Conservation (phyloP, 2,888 invertebrate species). For the Apodemia mormo region DNA sequence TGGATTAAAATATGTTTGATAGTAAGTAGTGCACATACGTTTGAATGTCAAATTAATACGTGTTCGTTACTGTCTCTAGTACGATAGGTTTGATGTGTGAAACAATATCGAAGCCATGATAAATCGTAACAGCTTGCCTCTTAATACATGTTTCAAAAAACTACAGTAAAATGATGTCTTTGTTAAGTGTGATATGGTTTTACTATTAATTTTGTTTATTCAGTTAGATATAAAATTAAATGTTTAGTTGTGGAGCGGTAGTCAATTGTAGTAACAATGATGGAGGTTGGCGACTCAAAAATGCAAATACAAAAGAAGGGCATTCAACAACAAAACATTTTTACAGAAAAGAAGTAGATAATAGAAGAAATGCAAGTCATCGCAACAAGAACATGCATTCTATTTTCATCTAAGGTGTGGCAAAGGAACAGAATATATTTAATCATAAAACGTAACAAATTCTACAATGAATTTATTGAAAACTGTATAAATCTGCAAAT, state of each 20-base stretch:
- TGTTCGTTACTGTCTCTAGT: slow-evolving; percentile 32
- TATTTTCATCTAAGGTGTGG: slow-evolving; percentile 79
- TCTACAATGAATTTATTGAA: slow-evolving; percentile 61
- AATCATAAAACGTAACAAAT: slow-evolving; percentile 60
- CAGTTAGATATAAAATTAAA: slow-evolving; percentile 57
- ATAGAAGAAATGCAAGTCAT: slow-evolving; percentile 52
- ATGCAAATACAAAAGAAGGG: slow-evolving; percentile 50
- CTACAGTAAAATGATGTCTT: slow-evolving; percentile 24
- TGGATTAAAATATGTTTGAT: background rate
- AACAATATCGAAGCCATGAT: slow-evolving; percentile 29
- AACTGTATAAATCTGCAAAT: slow-evolving; percentile 48
- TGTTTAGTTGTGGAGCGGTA: slow-evolving; percentile 57
- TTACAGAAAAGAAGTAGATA: slow-evolving; percentile 52
- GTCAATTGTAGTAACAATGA: slow-evolving; percentile 63
- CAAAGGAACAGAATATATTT: slow-evolving; percentile 78
- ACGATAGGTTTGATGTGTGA: slow-evolving; percentile 16
- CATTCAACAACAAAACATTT: slow-evolving; percentile 41
- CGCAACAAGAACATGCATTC: slow-evolving; percentile 68
- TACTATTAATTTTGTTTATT: slow-evolving; percentile 44
- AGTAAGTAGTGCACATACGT: slow-evolving; percentile 13
- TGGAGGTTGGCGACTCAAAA: slow-evolving; percentile 64
- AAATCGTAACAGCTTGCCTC: slow-evolving; percentile 59
- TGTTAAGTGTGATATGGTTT: slow-evolving; percentile 16
- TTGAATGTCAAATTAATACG: slow-evolving; percentile 6
- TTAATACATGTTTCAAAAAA: slow-evolving; percentile 50